Evolutionary conservation across 2,113 vertebrate species (phyloP).

Genomic region (Addax nasomaculatus): DNA sequence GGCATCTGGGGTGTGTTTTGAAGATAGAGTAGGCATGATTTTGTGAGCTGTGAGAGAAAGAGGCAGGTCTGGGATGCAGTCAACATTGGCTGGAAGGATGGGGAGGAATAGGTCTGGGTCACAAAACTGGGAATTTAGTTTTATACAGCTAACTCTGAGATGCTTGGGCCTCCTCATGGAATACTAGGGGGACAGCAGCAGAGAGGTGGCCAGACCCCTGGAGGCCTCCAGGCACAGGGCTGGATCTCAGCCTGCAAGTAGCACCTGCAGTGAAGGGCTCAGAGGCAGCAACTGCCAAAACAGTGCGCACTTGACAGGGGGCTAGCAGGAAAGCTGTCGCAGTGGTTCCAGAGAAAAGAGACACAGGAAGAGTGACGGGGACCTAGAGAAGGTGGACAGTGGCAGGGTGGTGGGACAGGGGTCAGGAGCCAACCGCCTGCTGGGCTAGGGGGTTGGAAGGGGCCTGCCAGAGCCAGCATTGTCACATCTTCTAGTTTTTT

Average conservation of each 20-base stretch:
- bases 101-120: background rate
- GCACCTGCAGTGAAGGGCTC: background rate
- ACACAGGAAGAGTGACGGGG: background rate
- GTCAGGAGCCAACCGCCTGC: too few species aligned
- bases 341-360: background rate
- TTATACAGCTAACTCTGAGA: background rate
- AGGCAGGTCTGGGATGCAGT: background rate
- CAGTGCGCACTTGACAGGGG: background rate
- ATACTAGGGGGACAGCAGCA: background rate
- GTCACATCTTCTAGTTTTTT: background rate
- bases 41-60: background rate
- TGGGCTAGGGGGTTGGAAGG: background rate
- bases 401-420: background rate
- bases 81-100: background rate
- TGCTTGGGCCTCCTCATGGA: background rate
- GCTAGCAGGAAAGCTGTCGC: background rate
- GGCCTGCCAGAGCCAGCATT: background rate
- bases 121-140: background rate
- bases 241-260: background rate
- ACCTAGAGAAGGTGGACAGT: background rate
- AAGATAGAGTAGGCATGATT: background rate
- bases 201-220: background rate
- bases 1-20: background rate
- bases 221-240: background rate
- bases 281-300: background rate